These are phyloP conservation scores for Heliornis fulica DNA, from an alignment of 2,113 vertebrate species.

Conservation along the genomic window DNA sequence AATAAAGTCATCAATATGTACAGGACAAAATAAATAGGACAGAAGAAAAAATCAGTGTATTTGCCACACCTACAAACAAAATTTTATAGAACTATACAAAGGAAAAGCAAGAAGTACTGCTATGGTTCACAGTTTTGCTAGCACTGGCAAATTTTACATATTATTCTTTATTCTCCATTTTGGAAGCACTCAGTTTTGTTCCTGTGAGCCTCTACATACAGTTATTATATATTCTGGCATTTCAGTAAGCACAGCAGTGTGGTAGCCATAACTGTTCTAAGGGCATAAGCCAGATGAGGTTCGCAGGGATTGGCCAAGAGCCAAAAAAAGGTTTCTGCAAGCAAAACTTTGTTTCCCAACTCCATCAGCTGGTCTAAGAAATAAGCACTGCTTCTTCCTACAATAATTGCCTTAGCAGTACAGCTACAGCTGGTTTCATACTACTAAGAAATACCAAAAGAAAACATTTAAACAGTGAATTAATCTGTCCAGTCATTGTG, in stretches of 20 bases:
- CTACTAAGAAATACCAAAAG: neutral
- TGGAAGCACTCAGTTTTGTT: neutral
- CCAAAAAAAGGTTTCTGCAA: conserved; percentile 32
- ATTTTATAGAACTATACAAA: neutral
- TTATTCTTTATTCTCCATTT: neutral
- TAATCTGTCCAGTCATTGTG: neutral
- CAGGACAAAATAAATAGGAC: neutral
- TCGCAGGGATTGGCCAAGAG: conserved; percentile 29
- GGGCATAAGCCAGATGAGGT: conserved; percentile 15
- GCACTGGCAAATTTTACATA: neutral
- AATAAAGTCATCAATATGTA: neutral
- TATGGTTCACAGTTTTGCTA: neutral
- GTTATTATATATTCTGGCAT: neutral
- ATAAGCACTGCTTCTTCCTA: neutral
- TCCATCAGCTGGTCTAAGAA: neutral
- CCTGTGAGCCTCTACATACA: neutral
- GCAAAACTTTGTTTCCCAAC: conserved; percentile 55
- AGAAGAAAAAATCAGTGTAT: neutral
- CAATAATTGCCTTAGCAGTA: neutral
- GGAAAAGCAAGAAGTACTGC: neutral
- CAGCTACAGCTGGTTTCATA: neutral
- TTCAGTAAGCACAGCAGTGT: neutral
- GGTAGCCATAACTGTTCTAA: neutral
- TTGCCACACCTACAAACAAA: neutral
- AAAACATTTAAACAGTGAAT: neutral